Conservation (phyloP, 2,797 vertebrate genomes). For the Anas capensis region DNA sequence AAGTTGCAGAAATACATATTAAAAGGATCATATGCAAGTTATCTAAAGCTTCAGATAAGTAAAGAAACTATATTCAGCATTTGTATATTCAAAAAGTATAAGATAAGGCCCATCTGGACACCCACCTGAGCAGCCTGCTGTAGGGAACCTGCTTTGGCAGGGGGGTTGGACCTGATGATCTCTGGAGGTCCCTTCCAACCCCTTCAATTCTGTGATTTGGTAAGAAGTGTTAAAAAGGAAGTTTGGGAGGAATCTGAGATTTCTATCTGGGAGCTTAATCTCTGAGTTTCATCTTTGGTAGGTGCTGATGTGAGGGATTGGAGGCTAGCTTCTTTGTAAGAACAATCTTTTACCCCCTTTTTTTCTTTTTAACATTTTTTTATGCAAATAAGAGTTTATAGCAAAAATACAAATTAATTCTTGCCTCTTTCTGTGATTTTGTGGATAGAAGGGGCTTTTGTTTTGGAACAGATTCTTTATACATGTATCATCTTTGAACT, state of each 20-base stretch:
- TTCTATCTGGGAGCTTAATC: not conserved
- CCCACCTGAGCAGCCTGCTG: too few species aligned
- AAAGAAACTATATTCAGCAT: not conserved
- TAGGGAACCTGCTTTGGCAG: too few species aligned
- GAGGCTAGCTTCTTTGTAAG: not conserved
- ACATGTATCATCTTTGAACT: not conserved
- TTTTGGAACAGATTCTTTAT: not conserved
- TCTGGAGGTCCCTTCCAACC: too few species aligned
- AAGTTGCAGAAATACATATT: not conserved
- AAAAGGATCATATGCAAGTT: rapidly evolving
- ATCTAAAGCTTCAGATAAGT: not conserved
- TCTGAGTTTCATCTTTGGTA: not conserved
- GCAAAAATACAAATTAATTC: not conserved
- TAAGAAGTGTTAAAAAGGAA: not conserved
- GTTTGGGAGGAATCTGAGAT: not conserved
- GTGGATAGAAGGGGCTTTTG: not conserved
- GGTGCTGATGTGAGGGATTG: not conserved
- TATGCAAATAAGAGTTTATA: not conserved
- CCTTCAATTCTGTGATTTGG: not conserved
- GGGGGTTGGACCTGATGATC: too few species aligned
- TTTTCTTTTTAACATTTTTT: not conserved
- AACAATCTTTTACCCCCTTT: too few species aligned
- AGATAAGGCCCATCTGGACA: too few species aligned
- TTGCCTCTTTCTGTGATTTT: not conserved
- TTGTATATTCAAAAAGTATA: too few species aligned